A percentile compares a stretch with the other conserved stretches of the same genome.
Conservation (phyloP, 2,113 vertebrate species). For the Parus major region DNA sequence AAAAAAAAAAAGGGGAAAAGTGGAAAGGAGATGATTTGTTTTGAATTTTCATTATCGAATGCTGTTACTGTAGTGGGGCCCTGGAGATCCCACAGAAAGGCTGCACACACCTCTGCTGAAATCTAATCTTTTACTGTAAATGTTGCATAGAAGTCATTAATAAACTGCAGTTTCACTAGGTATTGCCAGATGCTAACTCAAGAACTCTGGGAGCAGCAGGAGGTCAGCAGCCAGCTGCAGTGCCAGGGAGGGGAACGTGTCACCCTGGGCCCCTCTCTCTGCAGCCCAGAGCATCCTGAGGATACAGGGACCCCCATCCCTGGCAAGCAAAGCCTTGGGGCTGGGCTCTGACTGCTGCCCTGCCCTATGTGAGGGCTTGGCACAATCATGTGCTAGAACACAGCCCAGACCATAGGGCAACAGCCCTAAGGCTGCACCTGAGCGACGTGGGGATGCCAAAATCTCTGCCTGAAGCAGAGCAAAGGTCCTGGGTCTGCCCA, state of each 20-base stretch:
- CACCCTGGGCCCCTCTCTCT: neutral
- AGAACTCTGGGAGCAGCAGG: neutral
- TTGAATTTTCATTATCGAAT: slow-evolving; percentile 59
- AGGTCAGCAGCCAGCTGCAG: neutral
- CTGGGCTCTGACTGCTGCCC: neutral
- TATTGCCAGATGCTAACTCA: slow-evolving; percentile 10
- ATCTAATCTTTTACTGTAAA: slow-evolving; percentile 50
- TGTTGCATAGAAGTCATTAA: slow-evolving; percentile 37
- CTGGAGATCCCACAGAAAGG: slow-evolving; percentile 61
- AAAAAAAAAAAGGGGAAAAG: neutral
- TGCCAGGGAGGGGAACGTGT: accelerated
- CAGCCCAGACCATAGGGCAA: accelerated
- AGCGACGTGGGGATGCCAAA: neutral
- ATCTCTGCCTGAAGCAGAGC: neutral
- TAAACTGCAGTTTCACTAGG: slow-evolving; percentile 21
- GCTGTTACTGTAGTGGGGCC: slow-evolving; percentile 10
- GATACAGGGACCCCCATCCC: neutral
- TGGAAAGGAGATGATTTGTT: slow-evolving; percentile 41
- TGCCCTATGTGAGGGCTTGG: accelerated
- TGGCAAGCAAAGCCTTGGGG: accelerated
- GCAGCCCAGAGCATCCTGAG: neutral
- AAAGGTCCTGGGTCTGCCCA: neutral
- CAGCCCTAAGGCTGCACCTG: neutral
- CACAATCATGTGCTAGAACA: too few relatives aligned
- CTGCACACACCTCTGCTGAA: slow-evolving; percentile 18